Evolutionary conservation across 2,797 vertebrate species (phyloP).

Genomic region (Acrocephalus scirpaceus): DNA sequence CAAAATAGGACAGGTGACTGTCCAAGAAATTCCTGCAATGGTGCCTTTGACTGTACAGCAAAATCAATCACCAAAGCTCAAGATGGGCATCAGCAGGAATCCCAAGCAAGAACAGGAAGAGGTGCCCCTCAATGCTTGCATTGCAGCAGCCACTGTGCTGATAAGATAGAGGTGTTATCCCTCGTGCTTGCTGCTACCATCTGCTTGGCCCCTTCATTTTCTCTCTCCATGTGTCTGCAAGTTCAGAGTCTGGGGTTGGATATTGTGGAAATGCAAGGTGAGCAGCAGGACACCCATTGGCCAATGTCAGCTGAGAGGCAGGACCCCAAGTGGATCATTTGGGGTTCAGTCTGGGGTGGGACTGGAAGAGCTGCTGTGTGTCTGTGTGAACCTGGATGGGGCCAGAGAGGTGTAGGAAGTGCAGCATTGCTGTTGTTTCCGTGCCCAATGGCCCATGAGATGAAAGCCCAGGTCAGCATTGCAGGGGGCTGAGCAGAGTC

Average conservation of each 20-base stretch:
- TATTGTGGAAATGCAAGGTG: not conserved
- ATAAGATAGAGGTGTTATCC: not conserved
- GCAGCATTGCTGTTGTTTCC: not conserved
- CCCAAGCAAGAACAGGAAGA: not conserved
- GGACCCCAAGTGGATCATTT: not conserved
- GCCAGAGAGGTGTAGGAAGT: not conserved
- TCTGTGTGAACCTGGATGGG: not conserved
- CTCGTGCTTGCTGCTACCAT: not conserved
- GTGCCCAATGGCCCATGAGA: accelerated
- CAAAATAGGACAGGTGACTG: too few species aligned
- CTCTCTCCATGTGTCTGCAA: not conserved
- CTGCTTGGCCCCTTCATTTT: not conserved
- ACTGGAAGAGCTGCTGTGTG: not conserved
- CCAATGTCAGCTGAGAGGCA: not conserved
- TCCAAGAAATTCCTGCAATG: not conserved
- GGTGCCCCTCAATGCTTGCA: not conserved
- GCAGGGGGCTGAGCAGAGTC: not conserved
- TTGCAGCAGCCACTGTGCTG: not conserved
- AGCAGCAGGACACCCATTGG: not conserved
- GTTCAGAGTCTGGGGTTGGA: not conserved
- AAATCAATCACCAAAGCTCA: too few species aligned
- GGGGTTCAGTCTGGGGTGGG: not conserved
- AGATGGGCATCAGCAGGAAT: not conserved
- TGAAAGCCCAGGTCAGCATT: not conserved
- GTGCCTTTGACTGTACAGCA: not conserved